phyloP scores from a whole-genome alignment of 2,888 invertebrate genomes.

The Drosophila subquinaria region DNA sequence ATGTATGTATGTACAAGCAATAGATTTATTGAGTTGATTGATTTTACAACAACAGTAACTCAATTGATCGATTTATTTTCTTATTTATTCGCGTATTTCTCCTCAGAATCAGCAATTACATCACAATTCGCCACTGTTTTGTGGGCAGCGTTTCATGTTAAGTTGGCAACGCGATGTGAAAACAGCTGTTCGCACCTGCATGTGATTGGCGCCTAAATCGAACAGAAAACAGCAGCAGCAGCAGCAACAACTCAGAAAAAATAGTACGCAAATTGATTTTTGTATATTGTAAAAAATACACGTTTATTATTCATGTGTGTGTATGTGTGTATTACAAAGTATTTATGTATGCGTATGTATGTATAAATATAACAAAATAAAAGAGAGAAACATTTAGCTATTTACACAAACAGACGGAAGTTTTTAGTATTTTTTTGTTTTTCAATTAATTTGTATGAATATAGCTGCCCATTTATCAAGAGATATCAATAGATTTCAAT shows the following conservation, averaged over 20 bases:
- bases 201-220: constrained; percentile 18
- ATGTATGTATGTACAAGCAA: background rate
- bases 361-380: constrained; percentile 59
- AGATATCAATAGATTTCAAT: constrained; percentile 38
- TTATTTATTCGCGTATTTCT: constrained; percentile 21
- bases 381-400: constrained; percentile 62
- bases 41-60: constrained; percentile 13
- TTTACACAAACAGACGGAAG: constrained; percentile 65
- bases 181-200: constrained; percentile 55
- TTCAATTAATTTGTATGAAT: constrained; percentile 28
- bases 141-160: constrained; percentile 8
- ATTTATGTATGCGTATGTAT: constrained; percentile 40
- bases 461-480: constrained; percentile 41
- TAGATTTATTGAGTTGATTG: constrained; percentile 17
- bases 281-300: constrained; percentile 73
- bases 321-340: constrained; percentile 60
- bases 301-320: constrained; percentile 62
- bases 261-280: constrained; percentile 20
- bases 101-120: constrained; percentile 40
- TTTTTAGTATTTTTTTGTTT: constrained; percentile 15
- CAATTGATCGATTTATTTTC: constrained; percentile 27
- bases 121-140: constrained; percentile 47
- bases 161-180: constrained; percentile 63
- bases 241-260: constrained; percentile 2
- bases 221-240: background rate